A percentile compares a stretch with the other conserved stretches of the same genome.
Evolutionary conservation across 2,113 vertebrate species (phyloP).

Genomic region (Archilochus colubris): DNA sequence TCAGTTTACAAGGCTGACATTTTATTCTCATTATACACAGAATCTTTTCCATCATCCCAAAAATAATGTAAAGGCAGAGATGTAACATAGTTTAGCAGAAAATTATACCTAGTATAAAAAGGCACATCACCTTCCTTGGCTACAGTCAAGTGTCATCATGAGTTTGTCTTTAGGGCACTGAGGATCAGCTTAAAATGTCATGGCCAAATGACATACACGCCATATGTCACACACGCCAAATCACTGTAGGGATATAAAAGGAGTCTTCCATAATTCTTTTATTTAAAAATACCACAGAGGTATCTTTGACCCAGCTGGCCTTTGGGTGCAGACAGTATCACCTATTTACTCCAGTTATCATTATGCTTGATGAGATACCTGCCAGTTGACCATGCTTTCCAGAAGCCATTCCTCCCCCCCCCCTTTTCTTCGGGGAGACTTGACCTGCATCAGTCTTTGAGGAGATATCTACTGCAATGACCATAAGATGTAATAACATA

Average conservation of each 20-base stretch:
- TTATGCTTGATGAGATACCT: not conserved
- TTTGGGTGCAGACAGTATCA: not conserved
- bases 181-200: not conserved
- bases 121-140: not conserved
- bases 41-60: not conserved
- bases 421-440: accelerated
- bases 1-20: not conserved
- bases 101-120: not conserved
- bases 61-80: not conserved
- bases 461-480: not conserved
- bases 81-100: not conserved
- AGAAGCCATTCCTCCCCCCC: not conserved
- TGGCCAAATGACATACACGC: not conserved
- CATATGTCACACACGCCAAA: not conserved
- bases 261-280: not conserved
- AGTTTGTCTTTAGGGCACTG: not conserved
- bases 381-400: not conserved
- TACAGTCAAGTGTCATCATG: not conserved
- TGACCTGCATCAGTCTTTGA: accelerated
- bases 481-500: not conserved
- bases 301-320: not conserved
- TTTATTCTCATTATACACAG: not conserved
- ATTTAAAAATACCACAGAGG: not conserved
- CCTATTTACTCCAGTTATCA: not conserved
- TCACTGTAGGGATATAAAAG: not conserved